Conservation (phyloP, 2,888 invertebrate genomes). For the Plusia festucae region DNA sequence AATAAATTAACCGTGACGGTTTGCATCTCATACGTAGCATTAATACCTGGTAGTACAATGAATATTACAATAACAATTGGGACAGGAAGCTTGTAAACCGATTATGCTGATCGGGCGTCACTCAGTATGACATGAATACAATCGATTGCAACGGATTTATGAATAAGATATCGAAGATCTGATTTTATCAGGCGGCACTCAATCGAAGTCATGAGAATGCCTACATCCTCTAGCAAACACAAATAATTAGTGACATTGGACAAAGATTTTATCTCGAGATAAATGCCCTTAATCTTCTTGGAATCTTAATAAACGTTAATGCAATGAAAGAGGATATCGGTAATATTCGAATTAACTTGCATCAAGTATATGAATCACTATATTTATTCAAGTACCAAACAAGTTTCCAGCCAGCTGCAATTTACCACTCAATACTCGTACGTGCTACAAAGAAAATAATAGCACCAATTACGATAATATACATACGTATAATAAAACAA, state of each 20-base stretch:
- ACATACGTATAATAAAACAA: slow-evolving; percentile 19
- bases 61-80: slow-evolving; percentile 83
- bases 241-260: slow-evolving; percentile 48
- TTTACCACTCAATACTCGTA: slow-evolving; percentile 20
- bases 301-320: slow-evolving; percentile 53
- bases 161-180: slow-evolving; percentile 75
- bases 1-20: slow-evolving; percentile 76
- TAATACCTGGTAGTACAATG: slow-evolving; percentile 85
- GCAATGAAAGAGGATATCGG: slow-evolving; percentile 52
- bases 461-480: slow-evolving; percentile 21
- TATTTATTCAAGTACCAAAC: slow-evolving; percentile 28
- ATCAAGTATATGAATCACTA: slow-evolving; percentile 42
- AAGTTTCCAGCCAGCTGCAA: slow-evolving; percentile 17
- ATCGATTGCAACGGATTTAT: slow-evolving; percentile 81
- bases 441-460: slow-evolving; percentile 13
- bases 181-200: slow-evolving; percentile 77
- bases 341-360: slow-evolving; percentile 45
- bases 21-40: slow-evolving; percentile 72
- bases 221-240: slow-evolving; percentile 49
- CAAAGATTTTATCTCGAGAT: slow-evolving; percentile 40
- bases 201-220: slow-evolving; percentile 60
- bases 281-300: slow-evolving; percentile 46
- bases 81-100: slow-evolving; percentile 85
- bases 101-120: slow-evolving; percentile 85
- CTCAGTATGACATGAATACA: slow-evolving; percentile 81